Evolutionary conservation across 1,140 invertebrate genomes (phyloP).

Genomic region (Chironomus striatipennis): DNA sequence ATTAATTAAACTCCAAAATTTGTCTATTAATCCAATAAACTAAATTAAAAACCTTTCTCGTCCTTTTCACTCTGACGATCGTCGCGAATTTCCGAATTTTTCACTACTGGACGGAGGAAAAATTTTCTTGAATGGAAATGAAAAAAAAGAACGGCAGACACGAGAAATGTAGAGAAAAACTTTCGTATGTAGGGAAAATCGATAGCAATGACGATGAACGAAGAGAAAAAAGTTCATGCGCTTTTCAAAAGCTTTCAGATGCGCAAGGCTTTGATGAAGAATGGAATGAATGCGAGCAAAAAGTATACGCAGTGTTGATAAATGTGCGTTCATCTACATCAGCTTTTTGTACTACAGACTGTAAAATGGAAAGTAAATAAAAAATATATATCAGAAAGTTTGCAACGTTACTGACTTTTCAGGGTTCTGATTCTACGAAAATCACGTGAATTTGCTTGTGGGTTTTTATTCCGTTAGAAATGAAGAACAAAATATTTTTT

Average conservation of each 20-base stretch:
- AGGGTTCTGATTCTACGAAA: background rate
- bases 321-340: no score
- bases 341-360: no score
- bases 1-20: background rate
- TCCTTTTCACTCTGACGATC: background rate
- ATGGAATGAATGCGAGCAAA: background rate
- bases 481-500: no score
- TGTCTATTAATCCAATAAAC: background rate
- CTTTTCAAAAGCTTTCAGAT: background rate
- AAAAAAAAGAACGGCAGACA: background rate
- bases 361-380: no score
- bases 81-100: constrained; percentile 21
- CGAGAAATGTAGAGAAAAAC: background rate
- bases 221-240: constrained; percentile 9
- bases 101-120: background rate
- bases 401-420: background rate
- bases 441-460: no score
- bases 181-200: constrained; percentile 12
- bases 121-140: constrained; percentile 8
- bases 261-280: background rate
- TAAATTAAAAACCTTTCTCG: background rate
- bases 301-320: background rate
- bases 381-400: background rate
- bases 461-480: no score
- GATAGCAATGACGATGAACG: background rate